These are phyloP conservation scores for Dendronephthya gigantea DNA, from an alignment of 64 coral and sea anemone genomes.

Conservation along the genomic window DNA sequence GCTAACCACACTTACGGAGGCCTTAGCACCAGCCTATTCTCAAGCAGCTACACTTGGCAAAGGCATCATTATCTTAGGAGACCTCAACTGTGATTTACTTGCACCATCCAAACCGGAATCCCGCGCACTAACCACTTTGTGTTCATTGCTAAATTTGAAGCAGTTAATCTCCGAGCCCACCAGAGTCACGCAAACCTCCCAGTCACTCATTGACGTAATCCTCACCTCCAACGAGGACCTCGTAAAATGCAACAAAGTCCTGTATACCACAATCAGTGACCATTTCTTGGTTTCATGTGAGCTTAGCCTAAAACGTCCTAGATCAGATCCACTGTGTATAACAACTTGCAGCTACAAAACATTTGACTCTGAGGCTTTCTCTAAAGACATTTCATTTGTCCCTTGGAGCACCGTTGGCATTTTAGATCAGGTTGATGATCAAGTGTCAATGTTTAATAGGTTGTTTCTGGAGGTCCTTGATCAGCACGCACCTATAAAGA, in stretches of 20 bases:
- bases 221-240: conserved; percentile 6
- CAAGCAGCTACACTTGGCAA: neutral
- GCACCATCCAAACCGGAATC: neutral
- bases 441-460: conserved; percentile 24
- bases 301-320: neutral
- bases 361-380: conserved; percentile 1
- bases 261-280: conserved; percentile 3
- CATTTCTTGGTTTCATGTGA: conserved; percentile 11
- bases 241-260: neutral
- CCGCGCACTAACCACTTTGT: neutral
- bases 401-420: too few relatives aligned
- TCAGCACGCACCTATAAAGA: conserved; percentile 38
- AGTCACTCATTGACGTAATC: conserved; percentile 24
- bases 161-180: conserved; percentile 10
- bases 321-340: neutral
- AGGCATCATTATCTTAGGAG: conserved; percentile 5
- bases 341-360: neutral
- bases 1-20: neutral
- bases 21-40: neutral
- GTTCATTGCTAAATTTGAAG: neutral
- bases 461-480: conserved; percentile 30
- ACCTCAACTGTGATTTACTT: conserved; percentile 4
- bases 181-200: conserved; percentile 8
- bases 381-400: too few relatives aligned
- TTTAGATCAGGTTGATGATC: conserved; percentile 19